These are phyloP conservation scores for Endotricha flammealis DNA, from an alignment of 2,888 invertebrate genomes.

Conservation along the genomic window DNA sequence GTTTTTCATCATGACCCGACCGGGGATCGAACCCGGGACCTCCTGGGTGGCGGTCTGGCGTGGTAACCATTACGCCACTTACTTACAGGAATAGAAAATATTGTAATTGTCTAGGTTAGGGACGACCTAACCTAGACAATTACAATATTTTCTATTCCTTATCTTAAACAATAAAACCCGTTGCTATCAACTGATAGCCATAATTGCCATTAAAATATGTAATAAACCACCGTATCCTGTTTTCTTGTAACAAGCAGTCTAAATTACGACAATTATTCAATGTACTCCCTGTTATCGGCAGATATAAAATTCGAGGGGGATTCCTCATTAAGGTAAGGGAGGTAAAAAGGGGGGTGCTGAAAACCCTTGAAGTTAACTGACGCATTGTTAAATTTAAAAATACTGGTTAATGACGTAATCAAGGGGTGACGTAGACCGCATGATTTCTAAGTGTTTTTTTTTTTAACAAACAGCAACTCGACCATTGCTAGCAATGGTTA, in stretches of 20 bases:
- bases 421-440: too few relatives aligned
- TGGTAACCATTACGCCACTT: too few relatives aligned
- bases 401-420: not conserved
- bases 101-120: too few relatives aligned
- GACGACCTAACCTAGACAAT: too few relatives aligned
- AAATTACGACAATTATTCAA: slow-evolving; percentile 77
- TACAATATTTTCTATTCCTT: too few relatives aligned
- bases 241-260: slow-evolving; percentile 66
- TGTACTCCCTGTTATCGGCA: slow-evolving; percentile 70
- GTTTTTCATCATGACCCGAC: too few relatives aligned
- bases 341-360: slow-evolving; percentile 19
- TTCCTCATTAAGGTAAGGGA: slow-evolving; percentile 59
- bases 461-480: too few relatives aligned
- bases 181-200: slow-evolving; percentile 10
- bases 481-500: too few relatives aligned
- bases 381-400: slow-evolving; percentile 6
- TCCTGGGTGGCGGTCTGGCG: too few relatives aligned
- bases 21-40: too few relatives aligned
- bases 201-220: slow-evolving; percentile 40
- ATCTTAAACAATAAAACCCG: slow-evolving; percentile 1
- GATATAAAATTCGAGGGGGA: slow-evolving; percentile 61
- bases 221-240: slow-evolving; percentile 61
- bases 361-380: slow-evolving; percentile 4
- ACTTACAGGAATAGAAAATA: too few relatives aligned
- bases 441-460: too few relatives aligned